Conservation (phyloP, 2,113 vertebrate species). For the Cettia cetti region DNA sequence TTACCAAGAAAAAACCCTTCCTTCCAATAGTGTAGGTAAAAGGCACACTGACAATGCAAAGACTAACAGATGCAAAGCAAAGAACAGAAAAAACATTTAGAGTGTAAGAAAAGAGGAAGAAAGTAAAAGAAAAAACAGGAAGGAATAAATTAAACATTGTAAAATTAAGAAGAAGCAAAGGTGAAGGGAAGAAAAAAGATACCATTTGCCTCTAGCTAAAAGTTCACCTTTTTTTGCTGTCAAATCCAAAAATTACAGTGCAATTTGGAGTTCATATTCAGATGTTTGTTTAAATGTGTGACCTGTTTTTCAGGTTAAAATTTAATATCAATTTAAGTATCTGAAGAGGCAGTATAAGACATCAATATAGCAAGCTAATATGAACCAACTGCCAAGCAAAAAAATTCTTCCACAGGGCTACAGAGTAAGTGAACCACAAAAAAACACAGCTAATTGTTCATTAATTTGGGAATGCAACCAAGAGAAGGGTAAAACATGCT, state of each 20-base stretch:
- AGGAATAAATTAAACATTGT: background rate
- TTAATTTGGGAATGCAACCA: background rate
- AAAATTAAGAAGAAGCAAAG: background rate
- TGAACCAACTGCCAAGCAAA: background rate
- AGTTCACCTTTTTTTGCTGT: background rate
- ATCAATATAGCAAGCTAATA: background rate
- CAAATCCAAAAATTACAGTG: background rate
- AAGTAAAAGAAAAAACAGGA: background rate
- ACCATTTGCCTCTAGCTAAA: background rate
- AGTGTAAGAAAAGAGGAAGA: background rate
- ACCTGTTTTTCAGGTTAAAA: background rate
- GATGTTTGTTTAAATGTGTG: background rate
- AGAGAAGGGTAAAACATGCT: background rate
- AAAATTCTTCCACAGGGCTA: background rate
- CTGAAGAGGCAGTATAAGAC: background rate
- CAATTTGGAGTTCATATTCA: background rate
- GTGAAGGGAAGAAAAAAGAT: background rate
- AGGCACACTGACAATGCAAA: background rate
- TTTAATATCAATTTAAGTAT: background rate
- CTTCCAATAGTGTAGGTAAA: background rate
- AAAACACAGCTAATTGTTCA: background rate
- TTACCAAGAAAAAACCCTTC: background rate
- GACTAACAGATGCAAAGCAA: background rate
- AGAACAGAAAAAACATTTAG: background rate
- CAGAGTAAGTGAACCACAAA: background rate